Evolutionary conservation across 2,888 invertebrate species (phyloP), one percentile per base, ranked within the genome.

Genomic region (Latrodectus elegans): DNA sequence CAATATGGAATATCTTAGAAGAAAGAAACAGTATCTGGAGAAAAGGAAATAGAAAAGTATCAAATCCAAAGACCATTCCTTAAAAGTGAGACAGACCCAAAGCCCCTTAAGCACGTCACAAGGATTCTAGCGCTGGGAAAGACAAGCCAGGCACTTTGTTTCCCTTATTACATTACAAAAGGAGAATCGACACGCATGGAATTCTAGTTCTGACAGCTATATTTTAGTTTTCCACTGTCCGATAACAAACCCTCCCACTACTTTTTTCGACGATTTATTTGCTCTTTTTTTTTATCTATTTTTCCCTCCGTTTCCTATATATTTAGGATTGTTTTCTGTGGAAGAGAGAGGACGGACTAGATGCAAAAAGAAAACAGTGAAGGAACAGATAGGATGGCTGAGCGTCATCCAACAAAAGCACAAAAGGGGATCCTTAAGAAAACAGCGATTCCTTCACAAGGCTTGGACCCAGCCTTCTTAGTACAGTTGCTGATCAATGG

Each of bases 381-480:
- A 11, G 26, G 10, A 17, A 67, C 1, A 26, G 22, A 17, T 11
- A 67, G 22, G 11, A 17, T 9, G 17, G 73, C 55, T 26, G 52
- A 78, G 65, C 65, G 49, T 70, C 71, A 55, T 10, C 76, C 53
- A 82, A 75, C 68, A 82, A 82, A 75, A 82, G 82, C 82, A 82
- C 80, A 82, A 81, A 82, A 74, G 26, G 12, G 75, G 22, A 51
- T 76, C 51, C 78, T 84, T 84, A 84, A 72, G 84, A 84, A 84
- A 84, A 84, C 84, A 84, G 78, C 84, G 65, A 84, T 78, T 78
- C 84, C 73, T 76, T 64, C 64, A 65, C 77, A 52, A 26, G 82
- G 14, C 75, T n/a, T 60, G 26, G 67, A 72, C 68, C 49, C 75
- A 68, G 65, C 53, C 26, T 51, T 8, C 14, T 60, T 52, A 15